Base-by-base conservation (phyloP, 2,113 vertebrate species). In the Notiomystis cincta region DNA sequence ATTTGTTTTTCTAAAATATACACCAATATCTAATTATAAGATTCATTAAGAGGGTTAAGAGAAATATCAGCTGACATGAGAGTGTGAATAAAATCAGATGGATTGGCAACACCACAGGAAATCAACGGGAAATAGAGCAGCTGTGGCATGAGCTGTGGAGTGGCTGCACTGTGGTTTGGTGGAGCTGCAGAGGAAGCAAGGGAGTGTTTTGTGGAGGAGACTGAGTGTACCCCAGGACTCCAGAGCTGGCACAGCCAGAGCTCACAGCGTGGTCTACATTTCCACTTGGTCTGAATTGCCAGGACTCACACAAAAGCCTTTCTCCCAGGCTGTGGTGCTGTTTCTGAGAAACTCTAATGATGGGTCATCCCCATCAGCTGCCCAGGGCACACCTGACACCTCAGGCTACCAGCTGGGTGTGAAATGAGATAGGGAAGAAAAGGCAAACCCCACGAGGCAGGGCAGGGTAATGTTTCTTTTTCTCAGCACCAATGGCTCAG, bases 161-260 rank as follows among this genome's bases (percentile, higher is more conserved):
- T 0, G 13, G 45, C 57, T 1, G 3, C 25, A 22, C 15, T 2
- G 7, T 7, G 33, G n/a, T 42, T 31, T 0, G 0, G 37, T 0
- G 0, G 50, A 57, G 42, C n/a, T 19, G 14, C 3, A 6, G 35
- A 21, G 31, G 54, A 11, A 21, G n/a, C 47, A 19, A 28, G 25
- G 33, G 50, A 42, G 12, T 1, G 13, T 38, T 61, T 13, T n/a
- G 9, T 17, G n/a, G 27, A 53, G 70, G 58, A 50, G 27, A 66
- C 9, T 12, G 15, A 15, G 7, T 8, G 31, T 8, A 40, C 6
- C 2, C 11, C 54, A 22, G 44, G 37, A 23, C 21, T 25, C 28
- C 56, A 10, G 38, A 15, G 24, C 9, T 42, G 19, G 22, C 18
- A 3, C 19, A 40, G 40, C 28, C 24, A 31, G 50, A 56, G 35